A percentile compares a stretch with the other conserved stretches of the same genome.
Evolutionary conservation across 2,888 invertebrate genomes (phyloP).

Genomic region (Erpobdella octoculata): DNA sequence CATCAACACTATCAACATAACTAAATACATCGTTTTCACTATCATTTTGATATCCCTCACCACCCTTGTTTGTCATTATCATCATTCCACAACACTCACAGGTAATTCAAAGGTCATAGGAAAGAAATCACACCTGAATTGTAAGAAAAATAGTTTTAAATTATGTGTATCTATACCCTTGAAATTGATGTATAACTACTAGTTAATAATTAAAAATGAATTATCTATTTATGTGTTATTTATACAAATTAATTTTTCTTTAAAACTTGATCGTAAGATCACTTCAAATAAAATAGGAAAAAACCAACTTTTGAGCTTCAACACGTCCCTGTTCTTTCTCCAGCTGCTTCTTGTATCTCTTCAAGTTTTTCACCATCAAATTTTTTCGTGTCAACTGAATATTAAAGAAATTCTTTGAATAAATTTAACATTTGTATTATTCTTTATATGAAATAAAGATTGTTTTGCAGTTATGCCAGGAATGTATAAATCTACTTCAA

Average conservation of each 20-base stretch:
- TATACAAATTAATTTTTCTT: no score
- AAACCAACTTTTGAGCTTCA: conserved; percentile 50
- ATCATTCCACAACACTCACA: conserved; percentile 45
- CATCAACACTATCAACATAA: no score
- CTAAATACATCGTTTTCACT: no score
- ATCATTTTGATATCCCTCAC: neutral
- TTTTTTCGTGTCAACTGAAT: conserved; percentile 59
- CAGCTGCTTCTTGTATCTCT: conserved; percentile 52
- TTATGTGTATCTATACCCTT: neutral
- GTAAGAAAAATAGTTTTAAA: neutral
- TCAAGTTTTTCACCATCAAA: conserved; percentile 57
- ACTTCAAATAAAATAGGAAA: no score
- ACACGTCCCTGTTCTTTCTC: conserved; percentile 50
- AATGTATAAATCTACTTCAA: no score
- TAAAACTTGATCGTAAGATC: no score
- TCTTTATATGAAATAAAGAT: no score
- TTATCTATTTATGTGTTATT: no score
- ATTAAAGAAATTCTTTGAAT: conserved; percentile 5
- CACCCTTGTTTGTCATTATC: neutral
- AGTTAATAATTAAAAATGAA: no score
- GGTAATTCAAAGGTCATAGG: conserved; percentile 61
- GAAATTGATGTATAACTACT: no score
- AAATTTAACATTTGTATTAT: no score
- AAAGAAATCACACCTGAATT: conserved; percentile 56
- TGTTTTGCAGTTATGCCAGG: no score